These are phyloP conservation scores for Agrilus cyanescens DNA, from an alignment of 2,888 invertebrate genomes.

Conservation along the genomic window DNA sequence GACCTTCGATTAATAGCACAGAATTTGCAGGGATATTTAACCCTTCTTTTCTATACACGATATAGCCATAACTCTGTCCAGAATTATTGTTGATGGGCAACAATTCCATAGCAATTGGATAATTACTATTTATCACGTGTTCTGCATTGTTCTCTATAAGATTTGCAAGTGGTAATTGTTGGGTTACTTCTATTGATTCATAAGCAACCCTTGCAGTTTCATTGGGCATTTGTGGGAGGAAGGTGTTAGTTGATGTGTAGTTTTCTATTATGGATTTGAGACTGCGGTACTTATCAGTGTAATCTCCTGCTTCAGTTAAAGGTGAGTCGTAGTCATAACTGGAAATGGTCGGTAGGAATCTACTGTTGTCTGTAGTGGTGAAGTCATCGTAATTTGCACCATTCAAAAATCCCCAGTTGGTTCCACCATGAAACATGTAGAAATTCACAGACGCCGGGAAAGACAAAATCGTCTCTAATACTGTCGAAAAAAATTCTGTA, in stretches of 20 bases:
- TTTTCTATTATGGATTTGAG: slow-evolving; percentile 44
- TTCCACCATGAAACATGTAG: slow-evolving; percentile 88
- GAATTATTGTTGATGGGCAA: slow-evolving; percentile 31
- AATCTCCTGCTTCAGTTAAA: slow-evolving; percentile 78
- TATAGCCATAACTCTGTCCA: slow-evolving; percentile 46
- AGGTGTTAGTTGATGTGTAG: slow-evolving; percentile 26
- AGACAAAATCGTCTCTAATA: slow-evolving; percentile 23
- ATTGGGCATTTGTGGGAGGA: slow-evolving; percentile 27
- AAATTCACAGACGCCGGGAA: slow-evolving; percentile 55
- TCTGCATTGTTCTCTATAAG: slow-evolving; percentile 12
- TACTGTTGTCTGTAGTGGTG: slow-evolving; percentile 9
- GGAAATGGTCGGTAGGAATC: slow-evolving; percentile 29
- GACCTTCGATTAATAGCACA: slow-evolving; percentile 28
- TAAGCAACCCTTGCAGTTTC: slow-evolving; percentile 27
- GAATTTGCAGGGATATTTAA: slow-evolving; percentile 23
- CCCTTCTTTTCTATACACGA: slow-evolving; percentile 37
- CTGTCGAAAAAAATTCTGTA: slow-evolving; percentile 18
- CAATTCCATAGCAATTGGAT: slow-evolving; percentile 26
- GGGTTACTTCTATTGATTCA: slow-evolving; percentile 16
- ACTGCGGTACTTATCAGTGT: slow-evolving; percentile 67
- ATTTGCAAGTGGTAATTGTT: slow-evolving; percentile 17
- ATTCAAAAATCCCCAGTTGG: slow-evolving; percentile 59
- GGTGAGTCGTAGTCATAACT: slow-evolving; percentile 68
- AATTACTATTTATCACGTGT: slow-evolving; percentile 9
- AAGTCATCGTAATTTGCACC: slow-evolving; percentile 20